Evolutionary conservation across 1,140 invertebrate genomes (phyloP), one percentile per base, ranked within the genome.

Genomic region (Bilobella aurantiaca): DNA sequence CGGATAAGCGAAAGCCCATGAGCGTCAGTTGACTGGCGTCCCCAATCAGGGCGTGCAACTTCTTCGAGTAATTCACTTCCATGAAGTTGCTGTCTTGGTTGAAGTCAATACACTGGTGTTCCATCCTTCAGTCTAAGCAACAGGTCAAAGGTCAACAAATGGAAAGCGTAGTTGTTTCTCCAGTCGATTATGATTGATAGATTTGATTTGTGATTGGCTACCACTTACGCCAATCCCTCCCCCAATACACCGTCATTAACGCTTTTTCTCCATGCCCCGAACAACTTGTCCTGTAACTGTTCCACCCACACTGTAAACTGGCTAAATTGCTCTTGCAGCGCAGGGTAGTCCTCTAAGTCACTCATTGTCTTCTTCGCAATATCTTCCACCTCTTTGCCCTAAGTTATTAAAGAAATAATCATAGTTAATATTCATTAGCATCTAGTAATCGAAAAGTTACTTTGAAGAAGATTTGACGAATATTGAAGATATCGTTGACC

Each of bases 41-140:
- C 70, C 86, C 79, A 57, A 93, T 86, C 59, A 96, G 77, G 1
- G 82, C 84, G 0, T 91, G 85, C 42, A 96, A 76, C 63, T 86
- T 79, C 2, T 89, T 85, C 70, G 91, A 89, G 76, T 92, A 96
- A 71, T 89, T 94, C 0, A 96, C 91, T 62, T 85, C 82, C 81
- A 95, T 86, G 67, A 94, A 79, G 73, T 86, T 84, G 76, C 76
- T 79, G 79, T 74, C 88, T 87, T 71, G 91, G 84, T 64, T 87
- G 83, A 67, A 94, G 86, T 46, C 28, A 25, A 62, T 14, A 42
- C 0, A 95, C 83, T 16, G 85, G 89, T 76, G 67, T 85, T 86
- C 62, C 42, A 18, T 5, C 25, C 57, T 12, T 8, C 47, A 23
- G 16, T 29, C 16, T 14, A 74, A 60, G 71, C 30, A 3, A 21